These are phyloP conservation scores for Sorex fumeus DNA, from an alignment of 2,113 vertebrate genomes.

Conservation along the genomic window DNA sequence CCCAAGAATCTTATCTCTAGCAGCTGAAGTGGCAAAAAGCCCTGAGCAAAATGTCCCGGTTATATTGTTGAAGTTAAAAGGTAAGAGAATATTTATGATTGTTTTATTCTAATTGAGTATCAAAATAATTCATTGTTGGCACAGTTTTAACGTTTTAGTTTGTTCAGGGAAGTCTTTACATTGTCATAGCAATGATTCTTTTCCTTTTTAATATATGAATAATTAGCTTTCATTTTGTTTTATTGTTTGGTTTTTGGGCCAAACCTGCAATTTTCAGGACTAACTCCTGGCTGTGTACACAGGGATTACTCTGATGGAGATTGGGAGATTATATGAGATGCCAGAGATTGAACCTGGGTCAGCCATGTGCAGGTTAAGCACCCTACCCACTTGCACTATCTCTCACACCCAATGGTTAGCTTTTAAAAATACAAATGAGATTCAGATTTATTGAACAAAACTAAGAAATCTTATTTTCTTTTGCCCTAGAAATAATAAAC, in stretches of 20 bases:
- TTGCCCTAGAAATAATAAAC: slow-evolving; percentile 88
- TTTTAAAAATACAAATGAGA: slow-evolving; percentile 46
- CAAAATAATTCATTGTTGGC: slow-evolving; percentile 5
- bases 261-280: slow-evolving; percentile 17
- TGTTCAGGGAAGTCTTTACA: slow-evolving; percentile 61
- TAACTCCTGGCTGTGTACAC: background rate
- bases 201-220: slow-evolving; percentile 49
- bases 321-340: too few relatives aligned
- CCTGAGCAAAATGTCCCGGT: slow-evolving; percentile 86
- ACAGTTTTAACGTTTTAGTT: slow-evolving; percentile 63
- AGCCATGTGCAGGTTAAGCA: too few relatives aligned
- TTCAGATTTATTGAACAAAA: slow-evolving; percentile 25
- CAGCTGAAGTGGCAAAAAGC: slow-evolving; percentile 88
- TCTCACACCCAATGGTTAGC: background rate
- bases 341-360: too few relatives aligned
- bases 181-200: background rate
- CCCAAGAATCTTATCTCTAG: slow-evolving; percentile 87
- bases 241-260: slow-evolving; percentile 51
- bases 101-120: slow-evolving; percentile 15
- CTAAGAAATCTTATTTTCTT: slow-evolving; percentile 64
- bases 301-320: too few relatives aligned
- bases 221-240: background rate
- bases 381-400: too few relatives aligned
- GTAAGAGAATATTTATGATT: slow-evolving; percentile 82
- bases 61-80: slow-evolving; percentile 90